Conservation (phyloP, 2,888 invertebrate species). For the Willowsia nigromaculata region DNA sequence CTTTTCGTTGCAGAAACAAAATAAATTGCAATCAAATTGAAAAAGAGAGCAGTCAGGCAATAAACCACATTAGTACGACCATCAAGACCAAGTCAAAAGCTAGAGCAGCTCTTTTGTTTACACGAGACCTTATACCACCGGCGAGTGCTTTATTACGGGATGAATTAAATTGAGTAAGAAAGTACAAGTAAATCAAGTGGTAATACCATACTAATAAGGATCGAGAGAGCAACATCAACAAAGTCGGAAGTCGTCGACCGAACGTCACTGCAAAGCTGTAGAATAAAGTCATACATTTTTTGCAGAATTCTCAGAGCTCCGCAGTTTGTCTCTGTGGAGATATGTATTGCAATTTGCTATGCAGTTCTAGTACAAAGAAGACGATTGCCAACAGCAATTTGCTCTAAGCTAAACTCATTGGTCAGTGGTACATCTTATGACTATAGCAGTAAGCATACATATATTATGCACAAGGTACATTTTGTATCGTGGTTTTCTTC, state of each 20-base stretch:
- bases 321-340: background rate
- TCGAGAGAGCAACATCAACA: background rate
- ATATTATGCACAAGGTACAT: background rate
- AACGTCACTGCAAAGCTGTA: background rate
- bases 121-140: background rate
- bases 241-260: slow-evolving; percentile 40
- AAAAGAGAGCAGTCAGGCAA: slow-evolving; percentile 14
- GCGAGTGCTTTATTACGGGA: too few relatives aligned
- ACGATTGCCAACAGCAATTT: background rate
- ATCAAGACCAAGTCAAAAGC: background rate
- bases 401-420: background rate
- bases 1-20: slow-evolving; percentile 9
- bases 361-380: background rate
- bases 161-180: background rate
- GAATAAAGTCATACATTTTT: background rate
- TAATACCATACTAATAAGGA: background rate
- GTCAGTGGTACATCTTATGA: background rate
- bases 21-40: slow-evolving; percentile 1
- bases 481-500: background rate
- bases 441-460: background rate
- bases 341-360: background rate
- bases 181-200: slow-evolving; percentile 13
- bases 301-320: background rate
- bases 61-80: background rate
- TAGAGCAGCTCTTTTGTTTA: background rate